Base-by-base conservation (phyloP, 1,140 invertebrate genomes). In the Nilaparvata lugens region DNA sequence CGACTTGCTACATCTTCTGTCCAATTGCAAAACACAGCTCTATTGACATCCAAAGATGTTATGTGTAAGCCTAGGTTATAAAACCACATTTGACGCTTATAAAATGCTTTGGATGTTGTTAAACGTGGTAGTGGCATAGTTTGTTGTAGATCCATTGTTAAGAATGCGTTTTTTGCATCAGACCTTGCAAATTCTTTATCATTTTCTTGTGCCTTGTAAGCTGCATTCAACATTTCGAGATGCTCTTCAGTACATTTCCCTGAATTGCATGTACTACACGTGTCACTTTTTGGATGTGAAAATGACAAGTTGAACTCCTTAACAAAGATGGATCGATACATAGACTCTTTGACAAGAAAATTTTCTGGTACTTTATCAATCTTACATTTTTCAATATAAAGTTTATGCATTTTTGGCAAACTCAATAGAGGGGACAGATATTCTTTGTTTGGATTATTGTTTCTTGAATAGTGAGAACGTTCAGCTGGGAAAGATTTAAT, bases 101-200 rank as follows among this genome's bases (percentile, higher is more conserved):
- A 54, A 56, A 56, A 56, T 9, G 35, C 19, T 7, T n/a, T n/a
- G n/a, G n/a, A n/a, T n/a, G n/a, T n/a, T n/a, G n/a, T 58, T 16
- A 58, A 16, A 21, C 40, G 35, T 6, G 38, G 31, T 24, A 21
- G 18, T 4, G 56, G 56, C 19, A 9, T 58, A 19, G 56, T 45
- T 58, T 58, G 24, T 25, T 58, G 54, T 18, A 56, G 21, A 38
- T 56, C 28, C 13, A 56, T 21, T 6, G 28, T 56, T 31, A 56
- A 11, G 25, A 40, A 19, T 25, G 52, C 52, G 14, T 25, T 16
- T 11, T 54, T 54, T 11, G 9, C n/a, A 40, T 40, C 38, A 9
- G n/a, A 40, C 38, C n/a, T 40, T n/a, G 9, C 38, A 40, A n/a
- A 40, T 40, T 40, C n/a, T 40, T n/a, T 40, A 40, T n/a, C 38